A percentile compares a stretch with the other conserved stretches of the same genome.
phyloP scores from a whole-genome alignment of 2,797 vertebrate genomes.

The Neoniphon sammara region DNA sequence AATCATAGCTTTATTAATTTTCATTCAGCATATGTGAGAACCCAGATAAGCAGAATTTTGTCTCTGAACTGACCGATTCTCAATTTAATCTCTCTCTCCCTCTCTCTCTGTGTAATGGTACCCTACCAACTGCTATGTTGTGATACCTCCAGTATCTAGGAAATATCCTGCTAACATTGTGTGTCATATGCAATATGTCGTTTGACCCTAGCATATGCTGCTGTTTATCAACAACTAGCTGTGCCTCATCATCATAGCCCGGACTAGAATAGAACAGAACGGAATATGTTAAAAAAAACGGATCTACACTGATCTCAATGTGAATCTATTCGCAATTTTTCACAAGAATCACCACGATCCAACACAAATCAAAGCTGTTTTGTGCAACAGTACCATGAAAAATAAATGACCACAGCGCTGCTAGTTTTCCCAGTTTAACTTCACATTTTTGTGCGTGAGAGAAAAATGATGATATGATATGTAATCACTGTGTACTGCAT shows the following conservation, averaged over 20 bases:
- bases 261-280: not conserved
- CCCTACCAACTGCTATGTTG: constrained; percentile 38
- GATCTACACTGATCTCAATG: not conserved
- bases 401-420: constrained; percentile 30
- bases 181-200: constrained; percentile 45
- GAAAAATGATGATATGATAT: constrained; percentile 18
- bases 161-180: constrained; percentile 49
- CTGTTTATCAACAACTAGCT: constrained; percentile 16
- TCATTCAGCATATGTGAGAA: constrained; percentile 64
- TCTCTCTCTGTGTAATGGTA: constrained; percentile 32
- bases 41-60: constrained; percentile 73
- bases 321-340: too few species aligned
- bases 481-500: constrained; percentile 54
- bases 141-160: constrained; percentile 44
- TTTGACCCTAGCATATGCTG: constrained; percentile 22
- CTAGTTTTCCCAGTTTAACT: constrained; percentile 31
- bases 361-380: constrained; percentile 10
- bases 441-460: not conserved
- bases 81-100: constrained; percentile 56
- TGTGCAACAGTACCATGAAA: constrained; percentile 20
- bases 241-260: not conserved
- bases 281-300: constrained; percentile 1
- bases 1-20: constrained; percentile 43
- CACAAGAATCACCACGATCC: not conserved
- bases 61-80: constrained; percentile 74